Evolutionary conservation across 2,113 vertebrate species (phyloP), one percentile per base, ranked within the genome.

Genomic region (Rissa tridactyla): DNA sequence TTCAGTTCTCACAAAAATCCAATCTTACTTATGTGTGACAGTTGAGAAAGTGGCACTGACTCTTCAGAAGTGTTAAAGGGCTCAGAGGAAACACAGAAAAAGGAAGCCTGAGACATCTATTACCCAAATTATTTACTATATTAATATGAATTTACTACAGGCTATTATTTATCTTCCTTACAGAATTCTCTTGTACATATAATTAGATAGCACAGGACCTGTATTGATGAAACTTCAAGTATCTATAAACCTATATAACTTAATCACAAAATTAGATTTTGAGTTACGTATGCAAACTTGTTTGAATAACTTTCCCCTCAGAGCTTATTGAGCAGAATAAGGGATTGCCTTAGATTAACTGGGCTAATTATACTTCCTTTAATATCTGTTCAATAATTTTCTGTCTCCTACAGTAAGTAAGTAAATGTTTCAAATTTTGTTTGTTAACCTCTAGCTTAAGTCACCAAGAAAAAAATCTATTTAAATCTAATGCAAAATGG

Each of bases 341-440:
- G 49, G 77, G 82, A 98, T 80, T 94, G 64, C 6, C 36, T 75
- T 77, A 97, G 97, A 97, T 96, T 96, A 96, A 98, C 51, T 68
- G 22, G 32, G 60, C 57, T 96, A 95, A 97, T 98, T 96, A 97
- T 70, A 78, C 61, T 70, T 86, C 95, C 54, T 95, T 97, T 94
- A 92, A 94, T 96, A 90, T 82, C 58, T 76, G 54, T 85, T 97
- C 73, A 96, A 90, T 93, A 96, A 77, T 95, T 94, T 97, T 90
- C 73, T 94, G 38, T 90, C 57, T 92, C 92, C 60, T 86, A 51
- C 8, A 57, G 10, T 49, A 93, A 95, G n/a, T 69, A 75, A 94
- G 69, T 66, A 96, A 94, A 90, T 93, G 95, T 88, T 82, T 76
- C 83, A 88, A 79, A 90, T 90, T 73, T 93, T 78, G 14, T 46